A percentile compares a stretch with the other conserved stretches of the same genome.
These are phyloP conservation scores for Trichonephila clavata DNA, from an alignment of 1,140 invertebrate genomes.

Conservation along the genomic window DNA sequence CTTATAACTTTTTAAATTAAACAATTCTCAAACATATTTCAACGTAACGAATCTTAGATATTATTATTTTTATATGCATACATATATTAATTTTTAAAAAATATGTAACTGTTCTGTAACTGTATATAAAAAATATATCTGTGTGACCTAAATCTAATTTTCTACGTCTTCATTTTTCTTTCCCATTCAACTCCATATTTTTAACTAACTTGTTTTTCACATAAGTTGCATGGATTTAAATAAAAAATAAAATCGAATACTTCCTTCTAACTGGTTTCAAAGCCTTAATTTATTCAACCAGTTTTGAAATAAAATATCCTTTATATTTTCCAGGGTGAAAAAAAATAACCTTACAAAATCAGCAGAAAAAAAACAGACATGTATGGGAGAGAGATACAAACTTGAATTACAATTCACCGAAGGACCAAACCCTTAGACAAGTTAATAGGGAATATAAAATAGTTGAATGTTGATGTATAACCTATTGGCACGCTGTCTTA, in stretches of 20 bases:
- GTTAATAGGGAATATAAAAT: background rate
- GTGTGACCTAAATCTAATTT: too few relatives aligned
- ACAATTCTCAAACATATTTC: too few relatives aligned
- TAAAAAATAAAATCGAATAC: background rate
- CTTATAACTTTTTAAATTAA: too few relatives aligned
- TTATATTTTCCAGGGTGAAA: background rate
- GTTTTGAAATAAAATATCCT: background rate
- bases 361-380: background rate
- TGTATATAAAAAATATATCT: too few relatives aligned
- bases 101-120: too few relatives aligned
- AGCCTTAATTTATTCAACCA: background rate
- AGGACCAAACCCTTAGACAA: background rate
- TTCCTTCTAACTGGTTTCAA: background rate
- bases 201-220: too few relatives aligned
- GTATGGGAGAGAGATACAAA: background rate
- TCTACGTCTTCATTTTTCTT: too few relatives aligned
- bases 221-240: background rate
- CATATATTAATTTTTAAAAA: too few relatives aligned
- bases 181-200: too few relatives aligned
- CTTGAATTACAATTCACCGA: background rate
- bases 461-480: background rate
- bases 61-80: too few relatives aligned
- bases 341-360: background rate
- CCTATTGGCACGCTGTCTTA: constrained; percentile 9
- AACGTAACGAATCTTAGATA: too few relatives aligned